These are phyloP conservation scores for Oreochromis spilurus DNA, from an alignment of 2,113 vertebrate species.

Conservation along the genomic window DNA sequence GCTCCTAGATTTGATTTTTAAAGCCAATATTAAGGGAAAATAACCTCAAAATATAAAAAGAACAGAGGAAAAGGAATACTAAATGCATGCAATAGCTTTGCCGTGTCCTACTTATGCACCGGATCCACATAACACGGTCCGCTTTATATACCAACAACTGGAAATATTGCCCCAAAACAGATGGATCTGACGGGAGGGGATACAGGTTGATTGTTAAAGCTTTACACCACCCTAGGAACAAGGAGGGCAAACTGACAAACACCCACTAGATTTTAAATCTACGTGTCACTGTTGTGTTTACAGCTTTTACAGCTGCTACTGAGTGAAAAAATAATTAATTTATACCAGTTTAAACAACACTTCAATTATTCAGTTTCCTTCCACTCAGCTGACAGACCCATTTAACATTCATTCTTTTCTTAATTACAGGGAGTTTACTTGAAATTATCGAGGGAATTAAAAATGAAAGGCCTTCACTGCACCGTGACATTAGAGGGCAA, in stretches of 20 bases:
- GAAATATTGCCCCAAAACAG: not conserved
- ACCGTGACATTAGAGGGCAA: not conserved
- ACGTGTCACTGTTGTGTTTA: not conserved
- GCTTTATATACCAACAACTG: not conserved
- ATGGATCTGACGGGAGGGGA: not conserved
- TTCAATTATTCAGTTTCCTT: not conserved
- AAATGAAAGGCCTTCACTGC: not conserved
- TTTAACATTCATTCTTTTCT: not conserved
- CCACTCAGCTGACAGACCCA: not conserved
- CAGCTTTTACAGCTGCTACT: not conserved
- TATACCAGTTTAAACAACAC: not conserved
- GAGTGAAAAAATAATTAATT: not conserved
- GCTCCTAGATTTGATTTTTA: not conserved
- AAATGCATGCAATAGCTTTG: not conserved
- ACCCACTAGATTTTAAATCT: not conserved
- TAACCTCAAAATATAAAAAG: not conserved
- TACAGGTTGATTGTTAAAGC: not conserved
- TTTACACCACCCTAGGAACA: not conserved
- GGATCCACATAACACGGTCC: not conserved
- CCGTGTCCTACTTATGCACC: not conserved
- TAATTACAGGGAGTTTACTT: not conserved
- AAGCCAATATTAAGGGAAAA: not conserved
- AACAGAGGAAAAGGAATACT: not conserved
- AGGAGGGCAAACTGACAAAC: not conserved
- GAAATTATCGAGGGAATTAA: not conserved